phyloP scores from a whole-genome alignment of 2,113 vertebrate genomes.

The Podarcis cretensis region DNA sequence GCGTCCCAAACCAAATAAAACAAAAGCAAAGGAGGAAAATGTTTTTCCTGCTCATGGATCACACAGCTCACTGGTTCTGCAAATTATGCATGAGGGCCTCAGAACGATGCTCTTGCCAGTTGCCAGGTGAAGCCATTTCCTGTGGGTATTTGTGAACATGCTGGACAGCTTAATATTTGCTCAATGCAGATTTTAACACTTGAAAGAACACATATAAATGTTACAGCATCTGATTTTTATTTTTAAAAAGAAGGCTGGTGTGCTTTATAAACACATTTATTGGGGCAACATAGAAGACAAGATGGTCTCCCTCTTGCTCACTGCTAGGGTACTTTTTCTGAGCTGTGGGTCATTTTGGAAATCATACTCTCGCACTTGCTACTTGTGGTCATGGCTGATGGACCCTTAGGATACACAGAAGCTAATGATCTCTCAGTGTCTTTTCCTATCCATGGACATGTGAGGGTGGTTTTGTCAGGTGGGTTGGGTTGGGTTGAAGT shows the following conservation, averaged over 20 bases:
- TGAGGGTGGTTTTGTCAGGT: background rate
- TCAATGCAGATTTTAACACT: background rate
- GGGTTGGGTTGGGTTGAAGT: too few species aligned
- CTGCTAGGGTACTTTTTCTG: background rate
- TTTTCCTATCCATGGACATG: background rate
- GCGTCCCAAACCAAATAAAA: slow-evolving; percentile 37
- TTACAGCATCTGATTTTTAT: rapidly evolving
- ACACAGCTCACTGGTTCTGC: slow-evolving; percentile 30
- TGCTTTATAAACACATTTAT: background rate
- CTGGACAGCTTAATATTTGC: background rate
- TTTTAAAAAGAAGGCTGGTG: background rate
- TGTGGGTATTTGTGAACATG: background rate
- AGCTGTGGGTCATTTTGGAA: background rate
- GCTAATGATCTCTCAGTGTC: background rate
- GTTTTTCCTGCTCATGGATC: slow-evolving; percentile 29
- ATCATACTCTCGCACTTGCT: background rate
- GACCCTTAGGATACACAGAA: background rate
- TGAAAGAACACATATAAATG: rapidly evolving
- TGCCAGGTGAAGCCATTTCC: background rate
- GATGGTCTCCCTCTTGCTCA: rapidly evolving
- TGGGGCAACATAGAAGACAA: background rate
- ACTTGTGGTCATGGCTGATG: background rate
- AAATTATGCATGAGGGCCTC: slow-evolving; percentile 24
- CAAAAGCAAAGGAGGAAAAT: slow-evolving; percentile 15
- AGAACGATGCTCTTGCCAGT: slow-evolving; percentile 5